Conservation (phyloP, 2,888 invertebrate genomes). For the Mantis religiosa region DNA sequence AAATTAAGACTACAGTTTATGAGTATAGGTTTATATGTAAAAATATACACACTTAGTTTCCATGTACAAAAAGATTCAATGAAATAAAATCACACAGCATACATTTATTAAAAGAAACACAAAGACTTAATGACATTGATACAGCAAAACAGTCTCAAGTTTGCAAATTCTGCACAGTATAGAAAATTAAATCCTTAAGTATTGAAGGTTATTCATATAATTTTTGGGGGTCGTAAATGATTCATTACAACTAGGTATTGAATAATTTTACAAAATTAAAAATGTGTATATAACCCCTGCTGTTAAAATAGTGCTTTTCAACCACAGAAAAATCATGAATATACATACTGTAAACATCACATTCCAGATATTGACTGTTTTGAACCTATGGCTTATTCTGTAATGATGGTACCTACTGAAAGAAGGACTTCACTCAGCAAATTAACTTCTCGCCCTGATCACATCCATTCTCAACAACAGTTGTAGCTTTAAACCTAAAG, state of each 20-base stretch:
- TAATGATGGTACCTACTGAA: too few species aligned
- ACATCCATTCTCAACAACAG: too few species aligned
- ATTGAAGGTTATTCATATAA: not conserved
- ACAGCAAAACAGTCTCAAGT: not conserved
- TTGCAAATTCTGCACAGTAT: not conserved
- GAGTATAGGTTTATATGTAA: conserved; percentile 17
- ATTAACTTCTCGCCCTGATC: too few species aligned
- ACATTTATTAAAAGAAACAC: not conserved
- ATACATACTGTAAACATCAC: too few species aligned
- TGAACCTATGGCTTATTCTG: too few species aligned
- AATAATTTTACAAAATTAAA: not conserved
- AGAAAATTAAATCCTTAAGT: not conserved
- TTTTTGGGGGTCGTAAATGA: not conserved
- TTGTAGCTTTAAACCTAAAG: too few species aligned
- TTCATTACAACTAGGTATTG: not conserved
- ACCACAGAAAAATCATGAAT: too few species aligned
- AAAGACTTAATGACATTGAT: not conserved
- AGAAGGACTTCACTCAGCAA: too few species aligned
- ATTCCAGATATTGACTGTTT: too few species aligned
- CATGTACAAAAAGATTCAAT: not conserved
- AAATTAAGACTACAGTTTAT: conserved; percentile 14
- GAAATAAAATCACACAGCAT: not conserved
- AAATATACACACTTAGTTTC: conserved; percentile 21
- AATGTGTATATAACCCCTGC: too few species aligned
- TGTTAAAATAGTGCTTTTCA: not conserved